phyloP scores from a whole-genome alignment of 2,797 vertebrate species.

The Pampus argenteus region DNA sequence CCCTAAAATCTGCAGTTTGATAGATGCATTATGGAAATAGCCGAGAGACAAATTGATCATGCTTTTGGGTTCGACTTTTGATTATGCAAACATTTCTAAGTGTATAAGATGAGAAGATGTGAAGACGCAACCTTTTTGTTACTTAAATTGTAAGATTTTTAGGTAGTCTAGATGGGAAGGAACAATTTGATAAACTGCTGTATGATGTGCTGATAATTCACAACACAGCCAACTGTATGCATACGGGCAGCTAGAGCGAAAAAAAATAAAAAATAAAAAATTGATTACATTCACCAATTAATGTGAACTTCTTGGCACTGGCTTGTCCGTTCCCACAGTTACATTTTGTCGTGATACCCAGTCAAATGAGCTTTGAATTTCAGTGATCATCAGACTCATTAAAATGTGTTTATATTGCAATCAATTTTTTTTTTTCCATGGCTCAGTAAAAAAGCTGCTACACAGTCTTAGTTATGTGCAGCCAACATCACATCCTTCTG shows the following conservation, averaged over 20 bases:
- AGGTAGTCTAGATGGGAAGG: not conserved
- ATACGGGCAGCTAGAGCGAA: not conserved
- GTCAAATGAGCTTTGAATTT: slow-evolving; percentile 74
- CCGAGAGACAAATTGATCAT: slow-evolving; percentile 65
- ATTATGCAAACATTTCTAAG: slow-evolving; percentile 63
- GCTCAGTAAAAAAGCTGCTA: slow-evolving; percentile 61
- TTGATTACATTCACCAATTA: slow-evolving; percentile 34
- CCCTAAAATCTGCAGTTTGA: slow-evolving; percentile 75
- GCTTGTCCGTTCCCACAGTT: slow-evolving; percentile 47
- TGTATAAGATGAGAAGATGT: slow-evolving; percentile 43
- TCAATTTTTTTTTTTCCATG: slow-evolving; percentile 69
- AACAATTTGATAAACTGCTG: slow-evolving; percentile 1
- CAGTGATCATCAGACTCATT: slow-evolving; percentile 76
- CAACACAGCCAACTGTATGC: not conserved
- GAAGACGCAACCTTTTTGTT: slow-evolving; percentile 28
- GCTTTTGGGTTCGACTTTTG: slow-evolving; percentile 52
- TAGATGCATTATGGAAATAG: slow-evolving; percentile 69
- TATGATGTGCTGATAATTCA: slow-evolving; percentile 14
- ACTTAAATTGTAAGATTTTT: not conserved
- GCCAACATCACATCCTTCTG: slow-evolving; percentile 61
- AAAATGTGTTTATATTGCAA: slow-evolving; percentile 73
- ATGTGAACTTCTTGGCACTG: slow-evolving; percentile 53
- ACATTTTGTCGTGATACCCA: slow-evolving; percentile 67
- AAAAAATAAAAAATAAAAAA: not conserved
- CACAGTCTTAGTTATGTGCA: slow-evolving; percentile 56